Evolutionary conservation across 2,888 invertebrate species (phyloP).

Genomic region (Chalcosyrphus nemorum): DNA sequence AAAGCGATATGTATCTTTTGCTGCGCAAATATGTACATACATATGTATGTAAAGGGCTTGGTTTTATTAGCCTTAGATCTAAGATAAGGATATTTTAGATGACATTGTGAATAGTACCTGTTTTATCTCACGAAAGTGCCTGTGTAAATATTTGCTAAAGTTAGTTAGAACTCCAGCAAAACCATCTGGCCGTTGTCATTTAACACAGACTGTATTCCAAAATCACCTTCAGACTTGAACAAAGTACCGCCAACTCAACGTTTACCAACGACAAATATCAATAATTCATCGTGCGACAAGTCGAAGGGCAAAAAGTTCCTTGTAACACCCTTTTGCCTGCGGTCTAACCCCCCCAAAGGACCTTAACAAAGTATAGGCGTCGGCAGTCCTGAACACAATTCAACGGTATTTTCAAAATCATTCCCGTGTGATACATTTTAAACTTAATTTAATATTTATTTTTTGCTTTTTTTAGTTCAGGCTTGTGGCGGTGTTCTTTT

Average conservation of each 20-base stretch:
- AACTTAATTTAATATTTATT: neutral
- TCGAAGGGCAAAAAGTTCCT: neutral
- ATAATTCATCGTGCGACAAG: neutral
- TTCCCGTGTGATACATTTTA: neutral
- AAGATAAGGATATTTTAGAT: neutral
- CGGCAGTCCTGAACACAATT: neutral
- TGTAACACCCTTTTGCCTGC: neutral
- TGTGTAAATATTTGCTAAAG: no score
- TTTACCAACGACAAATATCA: neutral
- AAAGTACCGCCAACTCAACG: neutral
- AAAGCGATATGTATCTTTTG: neutral
- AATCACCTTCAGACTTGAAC: neutral
- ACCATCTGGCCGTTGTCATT: neutral
- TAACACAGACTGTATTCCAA: neutral
- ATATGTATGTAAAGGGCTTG: neutral
- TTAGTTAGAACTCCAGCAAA: no score
- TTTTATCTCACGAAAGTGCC: no score
- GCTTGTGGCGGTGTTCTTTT: no score
- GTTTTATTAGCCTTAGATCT: neutral
- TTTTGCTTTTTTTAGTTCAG: neutral
- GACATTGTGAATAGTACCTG: neutral
- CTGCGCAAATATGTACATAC: neutral
- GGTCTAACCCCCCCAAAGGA: no score
- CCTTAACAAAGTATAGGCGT: neutral
- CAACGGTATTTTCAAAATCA: slow-evolving; percentile 3